A percentile compares a stretch with the other conserved stretches of the same genome.
Evolutionary conservation across 2,797 vertebrate genomes (phyloP).

Genomic region (Girardinus metallicus): DNA sequence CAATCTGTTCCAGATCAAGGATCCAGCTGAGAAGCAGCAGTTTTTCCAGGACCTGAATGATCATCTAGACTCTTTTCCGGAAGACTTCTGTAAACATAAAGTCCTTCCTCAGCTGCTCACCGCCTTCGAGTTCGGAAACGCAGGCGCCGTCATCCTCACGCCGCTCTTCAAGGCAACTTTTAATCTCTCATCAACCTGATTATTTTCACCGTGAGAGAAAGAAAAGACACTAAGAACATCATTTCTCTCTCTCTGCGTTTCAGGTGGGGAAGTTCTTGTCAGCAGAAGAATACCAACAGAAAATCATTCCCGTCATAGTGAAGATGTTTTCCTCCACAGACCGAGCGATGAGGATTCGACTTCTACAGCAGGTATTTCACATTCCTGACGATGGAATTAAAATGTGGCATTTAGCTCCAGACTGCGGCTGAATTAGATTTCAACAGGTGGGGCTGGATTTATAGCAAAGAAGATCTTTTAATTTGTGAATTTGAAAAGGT

Average conservation of each 20-base stretch:
- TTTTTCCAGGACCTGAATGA: conserved; percentile 93
- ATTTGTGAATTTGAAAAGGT: neutral
- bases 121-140: conserved; percentile 91
- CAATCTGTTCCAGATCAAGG: conserved; percentile 85
- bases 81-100: conserved; percentile 93
- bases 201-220: neutral
- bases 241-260: neutral
- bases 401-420: neutral
- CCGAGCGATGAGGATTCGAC: conserved; percentile 93
- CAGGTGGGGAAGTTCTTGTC: conserved; percentile 92
- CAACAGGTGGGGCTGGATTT: neutral
- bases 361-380: conserved; percentile 88
- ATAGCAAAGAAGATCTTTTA: neutral
- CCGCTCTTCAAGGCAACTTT: conserved; percentile 89
- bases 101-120: conserved; percentile 92
- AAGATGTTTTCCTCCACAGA: conserved; percentile 97
- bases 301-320: conserved; percentile 92
- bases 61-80: conserved; percentile 89
- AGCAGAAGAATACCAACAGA: conserved; percentile 91
- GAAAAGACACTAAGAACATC: neutral
- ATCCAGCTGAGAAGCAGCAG: conserved; percentile 89
- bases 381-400: neutral
- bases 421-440: neutral
- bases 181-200: neutral
- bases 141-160: conserved; percentile 89